Percentiles rank a stretch among this genome's conserved stretches.
These are phyloP conservation scores for Dallia pectoralis DNA, from an alignment of 2,797 vertebrate genomes.

Conservation along the genomic window DNA sequence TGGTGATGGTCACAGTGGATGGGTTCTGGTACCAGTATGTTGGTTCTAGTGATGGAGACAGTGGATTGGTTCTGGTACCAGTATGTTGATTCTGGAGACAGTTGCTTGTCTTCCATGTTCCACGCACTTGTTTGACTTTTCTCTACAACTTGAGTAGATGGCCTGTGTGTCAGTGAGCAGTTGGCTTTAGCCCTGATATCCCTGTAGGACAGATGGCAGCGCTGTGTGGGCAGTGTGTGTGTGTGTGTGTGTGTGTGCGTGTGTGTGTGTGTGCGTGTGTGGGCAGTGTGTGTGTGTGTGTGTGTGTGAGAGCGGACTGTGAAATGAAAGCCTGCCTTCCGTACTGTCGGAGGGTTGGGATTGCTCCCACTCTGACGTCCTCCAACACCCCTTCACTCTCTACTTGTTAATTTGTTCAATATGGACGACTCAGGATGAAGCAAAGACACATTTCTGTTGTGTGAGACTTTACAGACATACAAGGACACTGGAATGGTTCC, in stretches of 20 bases:
- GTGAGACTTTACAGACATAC: constrained; percentile 31
- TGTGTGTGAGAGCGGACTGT: not conserved
- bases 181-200: constrained; percentile 73
- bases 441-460: constrained; percentile 57
- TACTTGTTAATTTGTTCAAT: constrained; percentile 73
- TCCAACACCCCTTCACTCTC: constrained; percentile 42
- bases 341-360: constrained; percentile 47
- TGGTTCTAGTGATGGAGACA: not conserved
- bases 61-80: not conserved
- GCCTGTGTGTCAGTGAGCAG: constrained; percentile 64
- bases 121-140: constrained; percentile 52
- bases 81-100: not conserved
- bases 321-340: constrained; percentile 2
- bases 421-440: constrained; percentile 56
- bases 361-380: constrained; percentile 70
- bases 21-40: not conserved
- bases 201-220: constrained; percentile 76
- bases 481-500: not conserved
- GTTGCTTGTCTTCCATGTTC: constrained; percentile 30
- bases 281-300: constrained; percentile 5
- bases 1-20: constrained; percentile 8
- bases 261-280: not conserved
- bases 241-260: constrained; percentile 17
- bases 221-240: constrained; percentile 61
- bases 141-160: constrained; percentile 59